Conservation (phyloP, 1,140 invertebrate species). For the Lamellibrachia luymesi region DNA sequence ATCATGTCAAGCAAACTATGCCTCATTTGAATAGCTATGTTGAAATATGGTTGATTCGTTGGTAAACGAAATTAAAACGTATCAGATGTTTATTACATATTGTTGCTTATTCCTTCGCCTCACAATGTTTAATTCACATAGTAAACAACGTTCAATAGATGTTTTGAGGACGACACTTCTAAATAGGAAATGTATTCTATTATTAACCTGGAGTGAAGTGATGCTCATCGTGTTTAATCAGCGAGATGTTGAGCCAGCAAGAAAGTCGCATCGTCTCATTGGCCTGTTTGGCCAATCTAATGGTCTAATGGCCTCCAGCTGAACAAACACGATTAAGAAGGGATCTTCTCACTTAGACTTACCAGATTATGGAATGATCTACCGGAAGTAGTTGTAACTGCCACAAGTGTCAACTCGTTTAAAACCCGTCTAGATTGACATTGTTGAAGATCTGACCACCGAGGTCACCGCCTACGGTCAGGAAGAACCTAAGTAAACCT, state of each 20-base stretch:
- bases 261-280: neutral
- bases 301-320: neutral
- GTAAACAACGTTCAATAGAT: too few relatives aligned
- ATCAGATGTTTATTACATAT: neutral
- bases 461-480: too few relatives aligned
- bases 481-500: too few relatives aligned
- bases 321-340: neutral
- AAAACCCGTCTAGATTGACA: too few relatives aligned
- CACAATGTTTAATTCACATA: too few relatives aligned
- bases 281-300: neutral
- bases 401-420: too few relatives aligned
- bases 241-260: neutral
- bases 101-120: neutral
- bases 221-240: neutral
- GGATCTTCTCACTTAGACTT: too few relatives aligned
- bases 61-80: neutral
- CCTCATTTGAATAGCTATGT: neutral
- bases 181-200: too few relatives aligned
- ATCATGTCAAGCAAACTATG: neutral
- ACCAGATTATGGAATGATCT: too few relatives aligned
- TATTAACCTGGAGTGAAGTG: neutral
- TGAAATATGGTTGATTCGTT: neutral
- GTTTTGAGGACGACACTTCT: too few relatives aligned
- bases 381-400: too few relatives aligned
- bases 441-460: too few relatives aligned